Evolutionary conservation across 2,113 vertebrate genomes (phyloP).

Genomic region (Hemichromis elongatus): DNA sequence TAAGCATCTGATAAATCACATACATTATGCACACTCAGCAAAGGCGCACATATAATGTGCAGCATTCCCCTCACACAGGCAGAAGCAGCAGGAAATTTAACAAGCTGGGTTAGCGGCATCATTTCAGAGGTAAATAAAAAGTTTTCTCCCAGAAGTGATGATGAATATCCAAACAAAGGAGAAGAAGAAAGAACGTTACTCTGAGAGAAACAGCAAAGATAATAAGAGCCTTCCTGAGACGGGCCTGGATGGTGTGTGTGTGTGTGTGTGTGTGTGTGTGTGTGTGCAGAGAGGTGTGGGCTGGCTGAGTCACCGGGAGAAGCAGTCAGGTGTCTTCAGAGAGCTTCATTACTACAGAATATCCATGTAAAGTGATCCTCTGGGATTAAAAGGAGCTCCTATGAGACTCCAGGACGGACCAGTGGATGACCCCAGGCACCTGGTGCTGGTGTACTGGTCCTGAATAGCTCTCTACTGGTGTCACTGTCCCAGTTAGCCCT

Average conservation of each 20-base stretch:
- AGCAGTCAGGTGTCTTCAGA: constrained; percentile 2
- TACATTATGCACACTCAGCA: constrained; percentile 43
- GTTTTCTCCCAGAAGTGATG: not conserved
- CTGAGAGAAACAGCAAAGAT: not conserved
- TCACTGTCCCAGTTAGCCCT: not conserved
- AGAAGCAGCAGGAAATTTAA: not conserved
- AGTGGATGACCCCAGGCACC: not conserved
- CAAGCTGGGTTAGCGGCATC: not conserved
- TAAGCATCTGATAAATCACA: constrained; percentile 56
- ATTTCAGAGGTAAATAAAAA: not conserved
- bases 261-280: not conserved
- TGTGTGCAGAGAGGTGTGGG: not conserved
- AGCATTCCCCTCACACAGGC: not conserved
- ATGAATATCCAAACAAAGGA: constrained; percentile 8
- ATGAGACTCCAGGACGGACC: not conserved
- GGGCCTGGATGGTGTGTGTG: not conserved
- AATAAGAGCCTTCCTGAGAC: not conserved
- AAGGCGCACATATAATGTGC: constrained; percentile 2
- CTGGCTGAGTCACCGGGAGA: not conserved
- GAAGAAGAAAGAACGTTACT: not conserved
- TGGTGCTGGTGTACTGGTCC: not conserved
- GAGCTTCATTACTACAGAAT: not conserved
- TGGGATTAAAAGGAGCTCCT: not conserved
- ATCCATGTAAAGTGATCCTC: not conserved
- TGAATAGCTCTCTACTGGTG: not conserved